Base-by-base conservation (phyloP, 1,140 invertebrate species). In the Hermetia illucens region DNA sequence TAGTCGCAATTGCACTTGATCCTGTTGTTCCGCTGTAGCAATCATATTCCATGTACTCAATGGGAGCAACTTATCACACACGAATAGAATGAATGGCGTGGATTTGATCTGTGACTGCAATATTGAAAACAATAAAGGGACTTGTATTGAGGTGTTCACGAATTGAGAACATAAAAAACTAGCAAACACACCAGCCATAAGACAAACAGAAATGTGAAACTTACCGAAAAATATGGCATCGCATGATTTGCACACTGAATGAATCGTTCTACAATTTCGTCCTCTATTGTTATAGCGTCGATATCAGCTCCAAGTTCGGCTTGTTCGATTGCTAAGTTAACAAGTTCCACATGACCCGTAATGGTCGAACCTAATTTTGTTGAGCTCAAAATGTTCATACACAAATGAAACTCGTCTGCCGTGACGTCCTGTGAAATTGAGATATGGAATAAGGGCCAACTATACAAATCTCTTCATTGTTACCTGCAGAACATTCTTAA, bases 351-450 rank as follows among this genome's bases (percentile, higher is more conserved):
- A 53, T 92, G 82, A 6, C 90, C 90, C 43, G 68, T 69, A 15
- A 84, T 67, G 22, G 85, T 83, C 44, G 78, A 79, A 32, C 82
- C 79, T 30, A 88, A 68, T 60, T 79, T 77, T 8, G 91, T 79
- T 62, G 75, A 74, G 2, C 75, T 75, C 42, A 96, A 65, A 38
- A 92, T 71, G 15, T 80, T 79, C 78, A 96, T 88, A 21, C 95
- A 76, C 33, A 77, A 71, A 42, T 89, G 77, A 65, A 94, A 94
- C 63, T 96, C 91, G 48, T 92, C 86, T 34, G 85, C 83, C 25
- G 82, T 88, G 9, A 89, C 80, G 70, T 89, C 83, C 79, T 88
- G 47, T 2, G 61, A 55, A 43, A 40, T 39, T 32, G n/a, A 35
- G 5, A 43, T 16, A 36, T 38, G 5, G 38, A 45, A 41, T 21